phyloP scores from a whole-genome alignment of 1,140 invertebrate genomes.

The Euura saliciscinereae region DNA sequence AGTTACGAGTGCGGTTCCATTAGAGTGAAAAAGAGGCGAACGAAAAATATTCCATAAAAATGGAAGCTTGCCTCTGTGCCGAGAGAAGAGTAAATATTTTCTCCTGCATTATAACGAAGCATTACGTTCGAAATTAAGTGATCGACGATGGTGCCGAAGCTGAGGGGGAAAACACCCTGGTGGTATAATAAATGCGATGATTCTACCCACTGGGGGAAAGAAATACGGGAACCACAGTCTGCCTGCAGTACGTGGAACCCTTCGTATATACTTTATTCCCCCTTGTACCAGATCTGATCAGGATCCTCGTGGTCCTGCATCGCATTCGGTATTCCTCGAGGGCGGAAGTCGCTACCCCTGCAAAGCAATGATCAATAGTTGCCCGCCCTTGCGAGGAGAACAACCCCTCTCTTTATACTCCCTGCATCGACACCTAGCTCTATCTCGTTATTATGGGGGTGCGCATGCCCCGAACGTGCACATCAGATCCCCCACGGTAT shows the following conservation, averaged over 20 bases:
- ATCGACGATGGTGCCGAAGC: not conserved
- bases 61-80: not conserved
- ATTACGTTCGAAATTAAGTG: slow-evolving; percentile 2
- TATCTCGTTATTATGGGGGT: not conserved
- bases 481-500: not conserved
- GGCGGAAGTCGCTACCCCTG: not conserved
- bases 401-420: not conserved
- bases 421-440: not conserved
- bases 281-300: too few relatives aligned
- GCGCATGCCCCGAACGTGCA: not conserved
- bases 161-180: not conserved
- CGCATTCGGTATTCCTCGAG: not conserved
- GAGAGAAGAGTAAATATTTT: not conserved
- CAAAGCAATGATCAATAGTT: slow-evolving; percentile 7
- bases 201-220: not conserved
- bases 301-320: not conserved
- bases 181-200: not conserved
- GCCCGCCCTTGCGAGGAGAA: not conserved
- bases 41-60: too few relatives aligned
- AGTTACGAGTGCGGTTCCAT: too few relatives aligned
- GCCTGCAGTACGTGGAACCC: too few relatives aligned
- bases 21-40: too few relatives aligned
- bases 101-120: not conserved
- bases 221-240: too few relatives aligned
- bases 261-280: too few relatives aligned